These are phyloP conservation scores for Opisthocomus hoazin DNA, from an alignment of 2,113 vertebrate genomes.

Conservation along the genomic window DNA sequence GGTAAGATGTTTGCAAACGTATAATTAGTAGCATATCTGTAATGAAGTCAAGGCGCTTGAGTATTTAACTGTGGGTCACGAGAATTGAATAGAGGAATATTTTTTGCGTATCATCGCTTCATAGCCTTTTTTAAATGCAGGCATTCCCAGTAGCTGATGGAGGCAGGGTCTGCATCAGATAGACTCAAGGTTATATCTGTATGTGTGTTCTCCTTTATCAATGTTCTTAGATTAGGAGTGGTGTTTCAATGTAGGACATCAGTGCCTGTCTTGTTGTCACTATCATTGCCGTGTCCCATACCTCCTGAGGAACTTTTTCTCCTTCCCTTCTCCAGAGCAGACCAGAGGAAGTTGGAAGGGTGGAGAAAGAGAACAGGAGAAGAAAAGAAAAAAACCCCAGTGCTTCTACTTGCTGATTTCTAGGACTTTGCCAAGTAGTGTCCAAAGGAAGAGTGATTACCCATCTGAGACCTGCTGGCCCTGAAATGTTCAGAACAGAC, in stretches of 20 bases:
- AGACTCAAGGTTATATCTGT: not conserved
- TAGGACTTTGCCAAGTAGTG: not conserved
- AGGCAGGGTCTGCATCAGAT: not conserved
- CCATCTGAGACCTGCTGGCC: not conserved
- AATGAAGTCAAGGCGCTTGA: not conserved
- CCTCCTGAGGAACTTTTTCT: not conserved
- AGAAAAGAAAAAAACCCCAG: not conserved
- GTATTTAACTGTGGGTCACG: not conserved
- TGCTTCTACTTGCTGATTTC: not conserved
- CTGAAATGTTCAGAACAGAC: not conserved
- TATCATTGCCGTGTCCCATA: not conserved
- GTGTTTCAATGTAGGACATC: not conserved
- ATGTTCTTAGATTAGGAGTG: not conserved
- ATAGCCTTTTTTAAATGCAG: not conserved
- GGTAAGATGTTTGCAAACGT: not conserved
- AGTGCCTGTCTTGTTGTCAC: not conserved
- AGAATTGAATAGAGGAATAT: not conserved
- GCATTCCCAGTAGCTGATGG: not conserved
- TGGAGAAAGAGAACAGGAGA: not conserved
- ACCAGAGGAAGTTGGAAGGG: not conserved
- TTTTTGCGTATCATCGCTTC: not conserved
- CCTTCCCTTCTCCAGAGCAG: not conserved
- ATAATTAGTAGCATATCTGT: not conserved
- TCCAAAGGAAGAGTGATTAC: not conserved
- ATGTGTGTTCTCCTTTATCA: rapidly evolving